Evolutionary conservation across 2,797 vertebrate species (phyloP), one percentile per base, ranked within the genome.

Genomic region (Ispidina picta): DNA sequence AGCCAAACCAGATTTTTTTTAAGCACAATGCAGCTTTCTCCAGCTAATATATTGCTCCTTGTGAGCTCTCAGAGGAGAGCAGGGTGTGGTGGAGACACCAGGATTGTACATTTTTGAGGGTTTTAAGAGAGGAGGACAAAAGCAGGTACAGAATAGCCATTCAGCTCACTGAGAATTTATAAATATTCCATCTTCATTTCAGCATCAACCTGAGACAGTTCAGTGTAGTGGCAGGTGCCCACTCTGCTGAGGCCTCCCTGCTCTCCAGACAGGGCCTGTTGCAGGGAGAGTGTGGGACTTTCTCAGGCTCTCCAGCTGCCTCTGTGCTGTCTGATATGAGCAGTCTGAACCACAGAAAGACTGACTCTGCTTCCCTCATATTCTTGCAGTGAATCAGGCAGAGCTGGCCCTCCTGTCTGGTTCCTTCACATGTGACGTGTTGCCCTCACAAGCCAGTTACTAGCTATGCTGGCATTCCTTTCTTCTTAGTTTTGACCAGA

Each of bases 321-420:
- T 96, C 78, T 91, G 69, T 80, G 91, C 81, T 88, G 54, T 26
- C 78, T 82, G 82, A 31, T 86, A 26, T 86, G 79, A 86, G 76
- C 58, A 94, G 83, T 94, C 65, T 80, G 93, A 94, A 95, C 94
- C 95, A 92, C 95, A 96, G 94, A 90, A 95, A 94, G 92, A 94
- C 94, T 94, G 95, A 96, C 83, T 94, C 76, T 83, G 78, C 92
- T 96, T 93, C 93, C 95, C 91, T 96, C 74, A 18, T 70, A 58
- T 86, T 95, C 94, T 90, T 73, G 86, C 93, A 94, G 95, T 96
- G 90, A 96, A 92, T 95, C 92, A 94, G 92, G 83, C 81, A 68
- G 83, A 76, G 69, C 74, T 64, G 41, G 37, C 16, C 58, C 90
- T 70, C 64, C 15, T n/a, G 14, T 68, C 91, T 79, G 52, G 14